A percentile compares a stretch with the other conserved stretches of the same genome.
phyloP scores from a whole-genome alignment of 1,140 invertebrate species.

The Eriosoma lanigerum region DNA sequence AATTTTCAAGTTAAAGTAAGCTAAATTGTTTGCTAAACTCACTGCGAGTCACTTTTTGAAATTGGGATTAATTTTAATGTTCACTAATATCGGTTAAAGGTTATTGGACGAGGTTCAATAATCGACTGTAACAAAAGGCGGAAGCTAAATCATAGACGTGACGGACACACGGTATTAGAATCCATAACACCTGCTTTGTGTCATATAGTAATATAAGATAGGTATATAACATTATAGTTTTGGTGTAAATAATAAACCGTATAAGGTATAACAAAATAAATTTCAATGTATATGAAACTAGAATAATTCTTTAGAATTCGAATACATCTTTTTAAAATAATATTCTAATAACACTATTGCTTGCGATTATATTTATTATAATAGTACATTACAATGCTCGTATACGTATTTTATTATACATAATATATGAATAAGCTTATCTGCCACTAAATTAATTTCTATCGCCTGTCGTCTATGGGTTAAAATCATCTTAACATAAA shows the following conservation, averaged over 20 bases:
- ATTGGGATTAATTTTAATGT: background rate
- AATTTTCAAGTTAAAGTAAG: too few relatives aligned
- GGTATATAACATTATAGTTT: background rate
- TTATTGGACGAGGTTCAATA: slow-evolving; percentile 48
- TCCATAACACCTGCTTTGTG: slow-evolving; percentile 32
- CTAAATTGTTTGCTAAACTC: too few relatives aligned
- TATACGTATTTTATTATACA: too few relatives aligned
- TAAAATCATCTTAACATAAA: background rate
- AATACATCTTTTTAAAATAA: background rate
- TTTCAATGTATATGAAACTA: background rate
- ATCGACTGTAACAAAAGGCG: slow-evolving; percentile 47
- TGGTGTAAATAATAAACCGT: background rate
- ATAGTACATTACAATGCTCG: too few relatives aligned
- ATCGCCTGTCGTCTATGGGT: background rate
- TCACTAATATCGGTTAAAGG: slow-evolving; percentile 32
- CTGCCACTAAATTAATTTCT: background rate
- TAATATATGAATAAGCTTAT: background rate
- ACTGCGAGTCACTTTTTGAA: background rate
- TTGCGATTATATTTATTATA: too few relatives aligned
- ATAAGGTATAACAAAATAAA: background rate
- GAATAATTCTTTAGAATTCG: background rate
- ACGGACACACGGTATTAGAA: slow-evolving; percentile 45
- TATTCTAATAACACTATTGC: too few relatives aligned
- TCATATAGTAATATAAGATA: too few relatives aligned
- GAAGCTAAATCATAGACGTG: slow-evolving; percentile 41